These are phyloP conservation scores for Berghia stephanieae DNA, from an alignment of 1,140 invertebrate species.

Conservation along the genomic window DNA sequence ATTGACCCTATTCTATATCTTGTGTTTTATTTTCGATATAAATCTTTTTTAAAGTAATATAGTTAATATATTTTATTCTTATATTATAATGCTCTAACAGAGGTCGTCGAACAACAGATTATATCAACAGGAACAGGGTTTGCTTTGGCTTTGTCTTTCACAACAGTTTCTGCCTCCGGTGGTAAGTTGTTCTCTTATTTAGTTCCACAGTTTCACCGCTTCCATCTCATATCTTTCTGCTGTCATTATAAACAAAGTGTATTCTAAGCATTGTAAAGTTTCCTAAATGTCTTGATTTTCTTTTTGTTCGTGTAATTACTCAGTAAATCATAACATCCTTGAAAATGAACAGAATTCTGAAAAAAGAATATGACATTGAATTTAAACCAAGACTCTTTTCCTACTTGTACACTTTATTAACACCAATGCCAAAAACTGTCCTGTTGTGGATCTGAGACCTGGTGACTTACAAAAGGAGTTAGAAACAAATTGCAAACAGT, in stretches of 20 bases:
- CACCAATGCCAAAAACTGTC: no score
- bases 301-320: not conserved
- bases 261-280: not conserved
- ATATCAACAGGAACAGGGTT: constrained; percentile 52
- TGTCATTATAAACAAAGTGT: not conserved
- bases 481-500: no score
- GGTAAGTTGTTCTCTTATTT: constrained; percentile 49
- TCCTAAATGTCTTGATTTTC: not conserved
- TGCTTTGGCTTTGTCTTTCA: constrained; percentile 49
- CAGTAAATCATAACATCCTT: no score
- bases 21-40: constrained; percentile 7
- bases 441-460: no score
- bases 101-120: constrained; percentile 42
- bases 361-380: no score
- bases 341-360: not conserved
- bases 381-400: no score
- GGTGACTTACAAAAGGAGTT: no score
- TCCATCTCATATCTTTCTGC: not conserved
- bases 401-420: no score
- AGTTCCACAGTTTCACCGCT: not conserved
- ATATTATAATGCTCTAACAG: constrained; percentile 40
- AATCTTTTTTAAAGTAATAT: not conserved
- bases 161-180: constrained; percentile 41
- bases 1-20: not conserved
- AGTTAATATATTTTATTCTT: not conserved